Base-by-base conservation (phyloP, 2,888 invertebrate species). In the Drosophila mercatorum region DNA sequence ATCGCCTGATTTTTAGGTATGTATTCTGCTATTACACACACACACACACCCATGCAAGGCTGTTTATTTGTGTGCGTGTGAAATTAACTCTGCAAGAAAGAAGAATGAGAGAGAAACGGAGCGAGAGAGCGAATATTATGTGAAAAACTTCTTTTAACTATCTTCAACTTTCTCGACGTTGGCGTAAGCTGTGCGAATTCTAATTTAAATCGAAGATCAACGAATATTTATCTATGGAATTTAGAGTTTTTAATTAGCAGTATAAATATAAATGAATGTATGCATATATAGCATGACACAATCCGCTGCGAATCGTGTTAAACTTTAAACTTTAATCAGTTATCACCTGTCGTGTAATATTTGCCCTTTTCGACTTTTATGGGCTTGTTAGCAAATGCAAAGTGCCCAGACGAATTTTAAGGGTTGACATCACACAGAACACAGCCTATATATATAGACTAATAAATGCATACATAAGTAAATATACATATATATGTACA, bases 1-100 rank as follows among this genome's bases (percentile, higher is more conserved):
- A 86, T 91, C 91, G 91, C 90, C 91, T 91, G 91, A 90, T 90
- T 83, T 87, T 78, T 83, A 84, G 91, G 91, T 91, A 91, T 91
- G 91, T 91, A 91, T 68, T 75, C 64, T 56, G 60, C 53, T 53
- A 51, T 6, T 51, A 31, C 34, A 51, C 49, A 34, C 11, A 11
- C 46, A 36, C 22, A 46, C 22, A 44, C n/a, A 41, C 47, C 6
- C 46, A 34, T n/a, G 22, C 10, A 7, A 2, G 7, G 47, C 12
- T 46, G n/a, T 55, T 28, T 58, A 51, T 52, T 51, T 49, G 28
- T 61, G 53, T 64, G 55, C 53, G 56, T 55, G 40, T 60, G 41
- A 58, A 58, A 58, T 55, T 31, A 43, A 51, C 41, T 66, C 28
- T n/a, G 49, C 36, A 41, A 38, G 49, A 67, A 57, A 51, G 38